phyloP scores from a whole-genome alignment of 2,888 invertebrate species.

The Sarcophaga subvicina region DNA sequence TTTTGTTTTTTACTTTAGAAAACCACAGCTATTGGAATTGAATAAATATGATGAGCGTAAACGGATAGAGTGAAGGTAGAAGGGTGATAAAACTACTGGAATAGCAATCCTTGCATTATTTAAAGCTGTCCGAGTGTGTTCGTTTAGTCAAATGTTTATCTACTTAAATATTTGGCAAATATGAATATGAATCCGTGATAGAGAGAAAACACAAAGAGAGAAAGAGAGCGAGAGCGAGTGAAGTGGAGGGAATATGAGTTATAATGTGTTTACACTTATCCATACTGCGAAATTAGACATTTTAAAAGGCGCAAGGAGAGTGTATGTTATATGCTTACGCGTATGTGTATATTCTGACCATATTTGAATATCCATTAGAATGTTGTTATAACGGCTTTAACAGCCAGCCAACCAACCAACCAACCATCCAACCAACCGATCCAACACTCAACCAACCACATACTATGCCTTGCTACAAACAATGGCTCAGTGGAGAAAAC shows the following conservation, averaged over 20 bases:
- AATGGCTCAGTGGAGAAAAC: no score
- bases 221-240: no score
- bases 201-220: no score
- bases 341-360: constrained; percentile 61
- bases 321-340: neutral
- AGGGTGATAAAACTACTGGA: no score
- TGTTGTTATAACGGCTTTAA: constrained; percentile 62
- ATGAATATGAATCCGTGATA: neutral
- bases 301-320: neutral
- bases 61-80: no score
- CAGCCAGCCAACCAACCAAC: constrained; percentile 37
- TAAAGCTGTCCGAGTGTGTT: constrained; percentile 5
- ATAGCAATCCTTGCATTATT: neutral
- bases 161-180: constrained; percentile 10
- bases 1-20: neutral
- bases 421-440: constrained; percentile 33
- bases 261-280: constrained; percentile 10
- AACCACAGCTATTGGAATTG: constrained; percentile 46
- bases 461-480: no score
- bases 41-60: neutral
- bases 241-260: neutral
- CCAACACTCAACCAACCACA: constrained; percentile 20
- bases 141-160: neutral
- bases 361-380: constrained; percentile 71
- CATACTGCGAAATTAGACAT: neutral